These are phyloP conservation scores for Poecilia wingei DNA, from an alignment of 2,797 vertebrate genomes.

Conservation along the genomic window DNA sequence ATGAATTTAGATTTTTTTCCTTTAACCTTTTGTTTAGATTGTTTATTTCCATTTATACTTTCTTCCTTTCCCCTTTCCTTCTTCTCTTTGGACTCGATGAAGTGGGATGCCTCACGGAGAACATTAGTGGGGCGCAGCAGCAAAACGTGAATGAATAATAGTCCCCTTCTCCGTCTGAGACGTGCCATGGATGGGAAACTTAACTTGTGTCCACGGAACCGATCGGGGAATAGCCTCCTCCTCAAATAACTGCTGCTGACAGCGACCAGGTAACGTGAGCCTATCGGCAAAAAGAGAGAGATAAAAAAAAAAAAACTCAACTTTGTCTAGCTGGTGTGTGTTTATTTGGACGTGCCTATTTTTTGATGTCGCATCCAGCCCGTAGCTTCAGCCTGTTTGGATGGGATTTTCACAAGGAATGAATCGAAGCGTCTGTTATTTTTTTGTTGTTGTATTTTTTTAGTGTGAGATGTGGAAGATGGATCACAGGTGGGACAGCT, in stretches of 20 bases:
- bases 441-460: background rate
- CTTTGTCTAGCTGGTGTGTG: background rate
- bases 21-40: slow-evolving; percentile 29
- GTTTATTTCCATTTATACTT: slow-evolving; percentile 11
- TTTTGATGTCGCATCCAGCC: background rate
- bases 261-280: slow-evolving; percentile 80
- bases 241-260: slow-evolving; percentile 85
- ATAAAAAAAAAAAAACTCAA: background rate
- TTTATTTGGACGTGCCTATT: background rate
- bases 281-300: background rate
- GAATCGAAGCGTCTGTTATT: background rate
- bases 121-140: slow-evolving; percentile 73
- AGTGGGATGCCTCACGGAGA: slow-evolving; percentile 71
- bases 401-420: background rate
- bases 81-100: slow-evolving; percentile 58
- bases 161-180: slow-evolving; percentile 77
- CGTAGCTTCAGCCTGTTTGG: background rate
- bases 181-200: slow-evolving; percentile 86
- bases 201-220: slow-evolving; percentile 82
- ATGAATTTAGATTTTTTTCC: slow-evolving; percentile 20
- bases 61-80: background rate
- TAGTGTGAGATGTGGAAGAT: background rate
- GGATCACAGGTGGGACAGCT: slow-evolving; percentile 45
- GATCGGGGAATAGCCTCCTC: slow-evolving; percentile 80
- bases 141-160: slow-evolving; percentile 72